A percentile compares a stretch with the other conserved stretches of the same genome.
phyloP scores from a whole-genome alignment of 2,113 vertebrate genomes.

The Erythrolamprus reginae region DNA sequence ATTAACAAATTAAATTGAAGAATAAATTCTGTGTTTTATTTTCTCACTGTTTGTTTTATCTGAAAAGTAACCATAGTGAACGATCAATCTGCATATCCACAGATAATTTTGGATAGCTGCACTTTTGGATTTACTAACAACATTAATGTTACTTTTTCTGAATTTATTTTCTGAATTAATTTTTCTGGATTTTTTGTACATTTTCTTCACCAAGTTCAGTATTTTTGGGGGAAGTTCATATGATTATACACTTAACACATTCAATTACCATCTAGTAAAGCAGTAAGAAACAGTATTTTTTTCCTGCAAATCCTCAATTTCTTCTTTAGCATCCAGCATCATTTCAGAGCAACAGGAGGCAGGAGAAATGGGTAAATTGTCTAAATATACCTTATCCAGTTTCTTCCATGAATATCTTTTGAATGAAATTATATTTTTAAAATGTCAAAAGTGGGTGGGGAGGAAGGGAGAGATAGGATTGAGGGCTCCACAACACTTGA shows the following conservation, averaged over 20 bases:
- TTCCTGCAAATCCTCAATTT: neutral
- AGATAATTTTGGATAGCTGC: neutral
- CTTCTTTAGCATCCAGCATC: no score
- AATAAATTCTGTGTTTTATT: neutral
- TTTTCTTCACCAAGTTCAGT: neutral
- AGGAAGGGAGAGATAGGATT: neutral
- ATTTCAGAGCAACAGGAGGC: neutral
- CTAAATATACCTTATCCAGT: neutral
- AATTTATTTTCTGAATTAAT: neutral
- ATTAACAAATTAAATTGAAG: neutral
- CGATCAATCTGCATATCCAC: neutral
- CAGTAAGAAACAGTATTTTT: neutral
- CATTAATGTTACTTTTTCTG: neutral
- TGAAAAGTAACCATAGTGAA: neutral
- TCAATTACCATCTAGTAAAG: neutral
- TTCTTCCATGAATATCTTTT: neutral
- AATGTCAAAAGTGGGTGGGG: neutral
- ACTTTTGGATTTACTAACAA: neutral
- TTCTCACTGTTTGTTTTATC: neutral
- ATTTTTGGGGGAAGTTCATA: neutral
- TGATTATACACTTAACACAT: no score
- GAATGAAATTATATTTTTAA: neutral
- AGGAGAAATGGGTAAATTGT: neutral
- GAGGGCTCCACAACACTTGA: neutral
- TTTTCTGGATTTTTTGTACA: neutral